Percentiles rank a stretch among this genome's conserved stretches.
Conservation (phyloP, 2,888 invertebrate genomes). For the Acanthosepion lycidas region DNA sequence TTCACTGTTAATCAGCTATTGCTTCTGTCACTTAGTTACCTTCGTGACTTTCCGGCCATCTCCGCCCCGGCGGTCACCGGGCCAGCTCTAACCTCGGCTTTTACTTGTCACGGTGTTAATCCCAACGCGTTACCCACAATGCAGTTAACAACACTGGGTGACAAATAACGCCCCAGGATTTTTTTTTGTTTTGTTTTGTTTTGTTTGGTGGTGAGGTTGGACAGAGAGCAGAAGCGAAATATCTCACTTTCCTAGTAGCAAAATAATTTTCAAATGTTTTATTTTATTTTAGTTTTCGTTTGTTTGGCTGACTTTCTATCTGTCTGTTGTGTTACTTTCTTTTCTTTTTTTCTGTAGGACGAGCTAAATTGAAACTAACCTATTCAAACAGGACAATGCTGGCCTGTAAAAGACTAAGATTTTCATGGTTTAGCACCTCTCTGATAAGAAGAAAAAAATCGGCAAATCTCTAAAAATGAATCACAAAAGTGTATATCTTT, state of each 20-base stretch:
- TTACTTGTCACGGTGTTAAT: conserved; percentile 33
- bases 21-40: background rate
- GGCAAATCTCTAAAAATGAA: too few relatives aligned
- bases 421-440: background rate
- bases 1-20: background rate
- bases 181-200: background rate
- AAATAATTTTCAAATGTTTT: conserved; percentile 7
- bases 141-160: conserved; percentile 20
- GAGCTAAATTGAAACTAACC: background rate
- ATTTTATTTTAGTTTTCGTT: background rate
- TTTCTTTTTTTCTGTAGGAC: background rate
- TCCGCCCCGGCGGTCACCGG: conserved; percentile 33
- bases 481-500: background rate
- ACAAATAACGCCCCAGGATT: conserved; percentile 33
- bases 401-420: background rate
- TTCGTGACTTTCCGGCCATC: conserved; percentile 12
- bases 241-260: conserved; percentile 33
- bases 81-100: conserved; percentile 33
- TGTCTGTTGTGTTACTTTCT: background rate
- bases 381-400: background rate
- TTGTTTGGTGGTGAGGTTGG: background rate
- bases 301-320: background rate
- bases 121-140: background rate
- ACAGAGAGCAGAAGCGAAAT: background rate
- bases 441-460: background rate